Conservation (phyloP, 2,888 invertebrate species). For the Archips crataeganus region DNA sequence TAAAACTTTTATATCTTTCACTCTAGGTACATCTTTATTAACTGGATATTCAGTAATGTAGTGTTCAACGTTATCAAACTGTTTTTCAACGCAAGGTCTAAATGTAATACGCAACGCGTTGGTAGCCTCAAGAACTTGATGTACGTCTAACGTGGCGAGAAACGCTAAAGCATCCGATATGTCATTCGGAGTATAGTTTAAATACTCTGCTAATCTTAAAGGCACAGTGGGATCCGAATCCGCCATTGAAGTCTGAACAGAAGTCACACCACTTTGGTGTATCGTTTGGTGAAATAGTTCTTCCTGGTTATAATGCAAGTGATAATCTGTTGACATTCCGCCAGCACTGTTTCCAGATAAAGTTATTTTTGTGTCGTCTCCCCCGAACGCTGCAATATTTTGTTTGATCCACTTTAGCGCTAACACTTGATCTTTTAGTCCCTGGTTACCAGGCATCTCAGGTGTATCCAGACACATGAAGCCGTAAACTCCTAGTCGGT, state of each 20-base stretch:
- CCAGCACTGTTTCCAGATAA: slow-evolving; percentile 43
- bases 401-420: slow-evolving; percentile 42
- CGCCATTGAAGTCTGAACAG: neutral
- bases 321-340: slow-evolving; percentile 22
- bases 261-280: slow-evolving; percentile 24
- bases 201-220: slow-evolving; percentile 26
- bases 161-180: slow-evolving; percentile 23
- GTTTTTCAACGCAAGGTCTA: slow-evolving; percentile 38
- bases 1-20: slow-evolving; percentile 37
- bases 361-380: slow-evolving; percentile 40
- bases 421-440: slow-evolving; percentile 44
- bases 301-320: slow-evolving; percentile 18
- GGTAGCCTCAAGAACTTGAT: slow-evolving; percentile 24
- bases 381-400: slow-evolving; percentile 43
- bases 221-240: slow-evolving; percentile 12
- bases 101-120: slow-evolving; percentile 18
- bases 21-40: slow-evolving; percentile 17
- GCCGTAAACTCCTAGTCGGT: slow-evolving; percentile 42
- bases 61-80: slow-evolving; percentile 33
- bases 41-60: slow-evolving; percentile 33
- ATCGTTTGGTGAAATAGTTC: slow-evolving; percentile 33
- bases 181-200: slow-evolving; percentile 17
- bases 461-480: slow-evolving; percentile 42
- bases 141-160: slow-evolving; percentile 15
- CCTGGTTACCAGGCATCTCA: slow-evolving; percentile 45